These are phyloP conservation scores for Archips xylosteana DNA, from an alignment of 2,888 invertebrate species.

Conservation along the genomic window DNA sequence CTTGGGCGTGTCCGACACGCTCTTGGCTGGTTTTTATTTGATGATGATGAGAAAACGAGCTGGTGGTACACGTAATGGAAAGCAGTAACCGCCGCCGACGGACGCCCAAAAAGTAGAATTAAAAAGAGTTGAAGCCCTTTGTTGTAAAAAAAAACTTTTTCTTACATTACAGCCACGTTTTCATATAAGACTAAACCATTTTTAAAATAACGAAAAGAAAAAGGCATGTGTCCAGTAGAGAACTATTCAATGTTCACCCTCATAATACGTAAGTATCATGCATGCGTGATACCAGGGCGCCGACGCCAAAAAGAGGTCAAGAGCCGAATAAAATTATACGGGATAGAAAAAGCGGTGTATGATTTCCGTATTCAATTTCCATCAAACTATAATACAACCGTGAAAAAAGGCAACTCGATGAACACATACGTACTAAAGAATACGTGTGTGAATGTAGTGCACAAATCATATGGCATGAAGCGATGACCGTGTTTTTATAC, in stretches of 20 bases:
- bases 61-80: no score
- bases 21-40: no score
- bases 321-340: constrained; percentile 1
- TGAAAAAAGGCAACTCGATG: neutral
- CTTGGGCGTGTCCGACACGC: no score
- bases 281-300: neutral
- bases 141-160: no score
- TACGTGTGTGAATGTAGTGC: neutral
- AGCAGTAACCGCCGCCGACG: no score
- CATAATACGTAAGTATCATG: neutral
- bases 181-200: no score
- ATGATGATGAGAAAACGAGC: no score
- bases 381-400: constrained; percentile 13
- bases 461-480: constrained; percentile 13
- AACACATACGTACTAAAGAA: neutral
- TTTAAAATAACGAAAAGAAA: neutral
- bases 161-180: no score
- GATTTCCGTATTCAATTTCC: constrained; percentile 12
- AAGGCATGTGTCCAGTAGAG: neutral
- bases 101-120: no score
- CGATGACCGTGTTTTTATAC: constrained; percentile 9
- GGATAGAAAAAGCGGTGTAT: neutral
- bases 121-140: no score
- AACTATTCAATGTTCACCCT: neutral
- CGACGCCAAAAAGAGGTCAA: constrained; percentile 8